phyloP scores from a whole-genome alignment of 2,113 vertebrate species.

The Scophthalmus maximus region DNA sequence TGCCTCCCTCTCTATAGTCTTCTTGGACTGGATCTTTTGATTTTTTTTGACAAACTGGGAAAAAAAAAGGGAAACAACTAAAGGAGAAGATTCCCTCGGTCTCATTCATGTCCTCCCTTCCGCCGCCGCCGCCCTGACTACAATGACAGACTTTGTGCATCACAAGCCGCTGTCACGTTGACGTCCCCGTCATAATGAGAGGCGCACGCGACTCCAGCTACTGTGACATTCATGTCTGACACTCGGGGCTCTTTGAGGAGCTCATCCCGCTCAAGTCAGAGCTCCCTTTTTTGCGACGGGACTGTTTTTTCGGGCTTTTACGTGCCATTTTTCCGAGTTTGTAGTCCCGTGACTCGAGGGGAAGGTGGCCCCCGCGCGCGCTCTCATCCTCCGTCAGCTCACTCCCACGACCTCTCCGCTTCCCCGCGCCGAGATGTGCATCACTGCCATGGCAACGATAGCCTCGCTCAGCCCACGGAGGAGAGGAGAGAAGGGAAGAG shows the following conservation, averaged over 20 bases:
- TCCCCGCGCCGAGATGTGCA: conserved; percentile 54
- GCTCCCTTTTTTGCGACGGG: conserved; percentile 17
- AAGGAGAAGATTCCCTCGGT: conserved; percentile 61
- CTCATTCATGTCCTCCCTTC: conserved; percentile 40
- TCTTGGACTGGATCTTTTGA: conserved; percentile 36
- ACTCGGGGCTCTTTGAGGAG: conserved; percentile 40
- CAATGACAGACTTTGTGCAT: conserved; percentile 74
- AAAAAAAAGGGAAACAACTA: conserved; percentile 36
- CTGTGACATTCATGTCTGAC: conserved; percentile 53
- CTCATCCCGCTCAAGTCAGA: conserved; percentile 22
- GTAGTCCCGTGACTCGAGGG: conserved; percentile 5
- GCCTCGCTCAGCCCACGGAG: conserved; percentile 50
- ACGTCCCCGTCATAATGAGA: conserved; percentile 63
- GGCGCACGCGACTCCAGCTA: conserved; percentile 38
- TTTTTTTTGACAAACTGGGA: conserved; percentile 68
- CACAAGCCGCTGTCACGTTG: conserved; percentile 70
- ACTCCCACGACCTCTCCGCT: conserved; percentile 53
- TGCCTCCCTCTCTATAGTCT: conserved; percentile 67
- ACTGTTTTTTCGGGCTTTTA: background rate
- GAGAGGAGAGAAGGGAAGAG: conserved; percentile 22
- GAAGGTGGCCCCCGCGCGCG: background rate
- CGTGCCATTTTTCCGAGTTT: conserved; percentile 21
- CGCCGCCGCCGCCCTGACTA: conserved; percentile 8
- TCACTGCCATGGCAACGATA: conserved; percentile 72
- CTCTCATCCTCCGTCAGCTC: background rate